Evolutionary conservation across 2,113 vertebrate genomes (phyloP), one percentile per base, ranked within the genome.

Genomic region (Sylvilagus bachmani): DNA sequence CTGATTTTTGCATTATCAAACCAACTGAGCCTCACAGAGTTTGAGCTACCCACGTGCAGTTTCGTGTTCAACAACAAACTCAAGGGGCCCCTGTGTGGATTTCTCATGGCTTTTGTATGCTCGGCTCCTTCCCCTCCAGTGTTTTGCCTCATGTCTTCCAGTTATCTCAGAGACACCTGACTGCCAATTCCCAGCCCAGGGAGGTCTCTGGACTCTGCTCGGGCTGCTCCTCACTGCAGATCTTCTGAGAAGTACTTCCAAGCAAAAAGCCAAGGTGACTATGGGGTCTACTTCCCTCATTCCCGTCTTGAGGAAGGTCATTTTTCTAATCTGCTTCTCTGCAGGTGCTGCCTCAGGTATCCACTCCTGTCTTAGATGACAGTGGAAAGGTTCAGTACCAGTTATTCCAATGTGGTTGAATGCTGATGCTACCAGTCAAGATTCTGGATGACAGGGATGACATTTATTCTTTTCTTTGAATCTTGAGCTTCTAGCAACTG

Each of bases 171-270:
- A 29, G n/a, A 85, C 29, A 38, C 75, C n/a, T 80, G 70, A 79
- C 7, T 80, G 55, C 33, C 51, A 49, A 10, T 62, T 27, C 25
- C 11, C 73, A n/a, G 38, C 51, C 85, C 62, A 44, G 4, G 2
- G 17, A 58, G 4, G 70, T 83, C 1, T 3, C 4, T 51, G 80
- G 44, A 14, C n/a, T 84, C 27, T 91, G 64, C 64, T 90, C 67
- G 27, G 33, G 10, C 69, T 86, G 53, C 16, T 11, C 29, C 19
- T 92, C n/a, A 75, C 24, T 73, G 16, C 36, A 67, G 10, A 73
- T 12, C 61, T 61, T 93, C 38, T 66, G 49, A 69, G 79, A 95
- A 95, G 61, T 53, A 74, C n/a, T 24, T 77, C 9, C 8, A 84
- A 74, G 75, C 29, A 80, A 81, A 86, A 44, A 77, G 44, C 66